Percentiles rank a stretch among this genome's conserved stretches.
These are phyloP conservation scores for Bettongia penicillata DNA, from an alignment of 2,113 vertebrate genomes.

Conservation along the genomic window DNA sequence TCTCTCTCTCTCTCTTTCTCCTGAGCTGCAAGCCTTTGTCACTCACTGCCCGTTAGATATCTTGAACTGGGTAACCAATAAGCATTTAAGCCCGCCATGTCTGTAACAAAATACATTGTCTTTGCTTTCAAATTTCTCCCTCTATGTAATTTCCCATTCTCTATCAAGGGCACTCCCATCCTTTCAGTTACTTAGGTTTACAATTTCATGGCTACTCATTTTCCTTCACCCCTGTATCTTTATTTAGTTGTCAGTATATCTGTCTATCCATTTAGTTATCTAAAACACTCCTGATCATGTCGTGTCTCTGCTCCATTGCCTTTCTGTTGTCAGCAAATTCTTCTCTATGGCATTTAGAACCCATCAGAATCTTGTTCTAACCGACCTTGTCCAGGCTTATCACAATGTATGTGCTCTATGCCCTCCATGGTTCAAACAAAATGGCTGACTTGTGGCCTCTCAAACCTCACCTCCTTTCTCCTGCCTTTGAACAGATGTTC, in stretches of 20 bases:
- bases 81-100: background rate
- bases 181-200: background rate
- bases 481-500: background rate
- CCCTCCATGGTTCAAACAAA: background rate
- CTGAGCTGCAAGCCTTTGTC: too few species aligned
- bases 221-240: background rate
- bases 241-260: too few species aligned
- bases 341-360: background rate
- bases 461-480: background rate
- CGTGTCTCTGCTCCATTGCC: background rate
- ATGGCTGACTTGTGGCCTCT: background rate
- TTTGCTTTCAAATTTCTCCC: background rate
- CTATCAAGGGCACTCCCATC: background rate
- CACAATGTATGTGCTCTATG: background rate
- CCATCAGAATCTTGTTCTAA: background rate
- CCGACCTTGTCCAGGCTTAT: background rate
- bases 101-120: background rate
- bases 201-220: background rate
- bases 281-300: background rate
- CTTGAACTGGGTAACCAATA: background rate
- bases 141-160: background rate
- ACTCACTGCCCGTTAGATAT: too few species aligned
- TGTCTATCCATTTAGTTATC: too few species aligned
- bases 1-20: too few species aligned
- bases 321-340: background rate